Evolutionary conservation across 2,113 vertebrate species (phyloP).

Genomic region (Accipiter cooperii): DNA sequence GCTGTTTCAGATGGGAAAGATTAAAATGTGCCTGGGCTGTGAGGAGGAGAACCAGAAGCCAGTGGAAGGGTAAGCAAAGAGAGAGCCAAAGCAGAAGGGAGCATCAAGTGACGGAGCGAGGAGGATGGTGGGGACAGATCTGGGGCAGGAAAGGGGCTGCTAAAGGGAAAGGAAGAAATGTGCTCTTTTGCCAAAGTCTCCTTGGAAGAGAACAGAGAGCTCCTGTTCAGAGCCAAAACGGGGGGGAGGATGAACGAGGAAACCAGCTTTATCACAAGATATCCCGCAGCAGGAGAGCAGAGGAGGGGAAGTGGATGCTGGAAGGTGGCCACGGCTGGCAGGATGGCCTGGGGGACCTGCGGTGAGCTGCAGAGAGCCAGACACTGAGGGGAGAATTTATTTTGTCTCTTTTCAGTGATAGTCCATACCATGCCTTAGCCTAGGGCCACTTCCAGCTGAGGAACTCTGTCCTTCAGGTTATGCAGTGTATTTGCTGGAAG

Average conservation of each 20-base stretch:
- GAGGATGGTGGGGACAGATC: background rate
- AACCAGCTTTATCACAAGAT: background rate
- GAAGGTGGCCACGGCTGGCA: background rate
- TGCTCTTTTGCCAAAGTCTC: background rate
- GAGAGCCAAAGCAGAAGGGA: background rate
- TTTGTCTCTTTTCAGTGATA: background rate
- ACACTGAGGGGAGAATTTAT: background rate
- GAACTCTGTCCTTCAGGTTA: background rate
- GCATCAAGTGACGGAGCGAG: background rate
- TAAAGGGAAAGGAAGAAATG: background rate
- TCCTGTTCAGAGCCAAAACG: background rate
- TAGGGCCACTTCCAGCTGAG: background rate
- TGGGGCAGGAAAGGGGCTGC: background rate
- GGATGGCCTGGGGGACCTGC: background rate
- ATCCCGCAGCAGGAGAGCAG: background rate
- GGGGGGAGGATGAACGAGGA: background rate
- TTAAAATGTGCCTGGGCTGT: conserved; percentile 1
- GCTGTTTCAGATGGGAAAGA: conserved; percentile 35
- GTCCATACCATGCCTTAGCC: background rate
- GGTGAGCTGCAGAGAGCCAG: background rate
- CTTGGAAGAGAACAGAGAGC: background rate
- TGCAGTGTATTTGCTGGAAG: background rate
- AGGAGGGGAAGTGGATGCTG: background rate
- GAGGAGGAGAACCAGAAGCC: background rate
- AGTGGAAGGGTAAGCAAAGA: background rate